These are phyloP conservation scores for Aphelenchoides besseyi DNA, from an alignment of 1,140 invertebrate species.

Conservation along the genomic window DNA sequence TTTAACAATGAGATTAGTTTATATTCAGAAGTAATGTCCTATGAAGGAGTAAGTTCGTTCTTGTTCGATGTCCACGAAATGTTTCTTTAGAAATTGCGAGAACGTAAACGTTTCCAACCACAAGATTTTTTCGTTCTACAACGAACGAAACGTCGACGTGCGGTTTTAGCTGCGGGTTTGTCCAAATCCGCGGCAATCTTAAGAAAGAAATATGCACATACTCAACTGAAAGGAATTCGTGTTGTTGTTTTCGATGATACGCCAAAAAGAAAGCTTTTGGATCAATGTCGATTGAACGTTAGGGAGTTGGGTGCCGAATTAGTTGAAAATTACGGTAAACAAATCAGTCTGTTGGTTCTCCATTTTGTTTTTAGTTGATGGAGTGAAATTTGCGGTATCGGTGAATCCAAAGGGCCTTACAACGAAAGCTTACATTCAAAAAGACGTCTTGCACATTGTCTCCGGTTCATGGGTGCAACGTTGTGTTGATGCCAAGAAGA, in stretches of 20 bases:
- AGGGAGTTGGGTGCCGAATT: constrained; percentile 31
- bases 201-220: not conserved
- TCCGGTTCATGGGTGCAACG: constrained; percentile 31
- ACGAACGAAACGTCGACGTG: constrained; percentile 34
- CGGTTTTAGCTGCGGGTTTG: constrained; percentile 29
- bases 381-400: constrained; percentile 35
- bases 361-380: constrained; percentile 21
- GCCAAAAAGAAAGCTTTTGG: not conserved
- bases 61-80: not conserved
- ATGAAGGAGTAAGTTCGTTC: constrained; percentile 27
- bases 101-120: not conserved
- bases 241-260: constrained; percentile 8
- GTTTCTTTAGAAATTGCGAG: constrained; percentile 16
- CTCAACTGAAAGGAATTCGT: not conserved
- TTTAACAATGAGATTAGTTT: constrained; percentile 17
- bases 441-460: constrained; percentile 32
- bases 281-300: constrained; percentile 31
- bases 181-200: constrained; percentile 2
- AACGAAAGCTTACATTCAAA: constrained; percentile 23
- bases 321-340: constrained; percentile 36
- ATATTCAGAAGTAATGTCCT: not conserved
- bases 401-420: constrained; percentile 34
- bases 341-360: not conserved
- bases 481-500: constrained; percentile 28
- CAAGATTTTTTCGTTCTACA: constrained; percentile 18